Evolutionary conservation across 2,888 invertebrate species (phyloP).

Genomic region (Scelioninae gen. 2): DNA sequence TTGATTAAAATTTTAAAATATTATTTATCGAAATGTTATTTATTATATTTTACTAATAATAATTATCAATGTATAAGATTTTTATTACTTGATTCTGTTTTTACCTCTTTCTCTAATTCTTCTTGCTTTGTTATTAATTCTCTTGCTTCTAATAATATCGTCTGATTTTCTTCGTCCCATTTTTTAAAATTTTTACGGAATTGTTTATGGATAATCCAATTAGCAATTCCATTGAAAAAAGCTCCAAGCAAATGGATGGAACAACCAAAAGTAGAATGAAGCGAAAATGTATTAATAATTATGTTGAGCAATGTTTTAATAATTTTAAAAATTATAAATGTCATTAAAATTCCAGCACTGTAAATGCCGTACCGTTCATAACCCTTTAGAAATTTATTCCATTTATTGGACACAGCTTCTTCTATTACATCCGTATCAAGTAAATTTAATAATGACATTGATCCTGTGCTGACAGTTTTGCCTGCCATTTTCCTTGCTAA

Average conservation of each 20-base stretch:
- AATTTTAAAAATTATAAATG: not conserved
- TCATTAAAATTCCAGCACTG: conserved; percentile 12
- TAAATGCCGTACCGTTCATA: conserved; percentile 4
- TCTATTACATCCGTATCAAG: not conserved
- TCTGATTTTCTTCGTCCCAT: conserved; percentile 13
- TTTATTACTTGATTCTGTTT: too few species aligned
- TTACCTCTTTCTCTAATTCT: too few species aligned
- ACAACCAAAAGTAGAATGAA: conserved; percentile 12
- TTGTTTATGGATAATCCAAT: not conserved
- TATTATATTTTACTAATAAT: too few species aligned
- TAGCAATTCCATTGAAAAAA: not conserved
- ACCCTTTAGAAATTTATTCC: not conserved
- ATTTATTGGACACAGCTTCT: not conserved
- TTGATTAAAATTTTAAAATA: too few species aligned
- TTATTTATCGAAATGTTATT: too few species aligned
- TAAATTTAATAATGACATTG: not conserved
- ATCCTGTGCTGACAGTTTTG: not conserved
- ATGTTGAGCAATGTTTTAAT: not conserved
- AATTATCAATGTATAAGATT: too few species aligned
- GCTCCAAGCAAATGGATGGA: not conserved
- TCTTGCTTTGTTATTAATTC: too few species aligned
- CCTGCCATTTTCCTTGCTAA: not conserved
- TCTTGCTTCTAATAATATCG: too few species aligned
- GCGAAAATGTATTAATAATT: not conserved
- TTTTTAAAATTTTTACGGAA: not conserved